Conservation (phyloP, 2,113 vertebrate genomes). For the Eudorcas thomsonii region DNA sequence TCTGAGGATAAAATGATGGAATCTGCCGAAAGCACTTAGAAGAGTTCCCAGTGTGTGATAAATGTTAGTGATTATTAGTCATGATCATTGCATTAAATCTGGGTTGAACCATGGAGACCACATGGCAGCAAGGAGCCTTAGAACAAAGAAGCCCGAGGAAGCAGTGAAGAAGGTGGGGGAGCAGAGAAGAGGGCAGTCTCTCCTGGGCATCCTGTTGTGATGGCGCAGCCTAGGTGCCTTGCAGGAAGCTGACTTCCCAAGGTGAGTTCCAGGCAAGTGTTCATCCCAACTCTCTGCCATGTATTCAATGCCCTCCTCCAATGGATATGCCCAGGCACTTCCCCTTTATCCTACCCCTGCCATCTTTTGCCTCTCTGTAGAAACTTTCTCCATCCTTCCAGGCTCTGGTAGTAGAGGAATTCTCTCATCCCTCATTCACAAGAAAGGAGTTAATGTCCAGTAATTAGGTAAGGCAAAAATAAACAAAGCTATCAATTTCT, state of each 20-base stretch:
- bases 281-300: background rate
- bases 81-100: background rate
- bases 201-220: background rate
- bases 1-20: background rate
- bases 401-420: background rate
- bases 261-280: background rate
- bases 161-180: background rate
- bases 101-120: background rate
- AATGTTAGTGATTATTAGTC: background rate
- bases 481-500: background rate
- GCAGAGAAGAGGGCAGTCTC: background rate
- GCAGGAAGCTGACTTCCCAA: background rate
- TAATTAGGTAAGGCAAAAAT: conserved; percentile 7
- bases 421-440: background rate
- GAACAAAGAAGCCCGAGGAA: background rate
- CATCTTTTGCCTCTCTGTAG: background rate
- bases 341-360: background rate
- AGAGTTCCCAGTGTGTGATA: background rate
- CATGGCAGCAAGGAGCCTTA: background rate
- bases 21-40: background rate
- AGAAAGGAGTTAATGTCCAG: background rate
- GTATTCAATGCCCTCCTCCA: background rate
- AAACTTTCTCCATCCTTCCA: background rate
- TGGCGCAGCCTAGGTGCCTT: background rate
- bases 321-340: background rate